A percentile compares a stretch with the other conserved stretches of the same genome.
Conservation (phyloP, 2,888 invertebrate genomes). For the Thereva nobilitata region DNA sequence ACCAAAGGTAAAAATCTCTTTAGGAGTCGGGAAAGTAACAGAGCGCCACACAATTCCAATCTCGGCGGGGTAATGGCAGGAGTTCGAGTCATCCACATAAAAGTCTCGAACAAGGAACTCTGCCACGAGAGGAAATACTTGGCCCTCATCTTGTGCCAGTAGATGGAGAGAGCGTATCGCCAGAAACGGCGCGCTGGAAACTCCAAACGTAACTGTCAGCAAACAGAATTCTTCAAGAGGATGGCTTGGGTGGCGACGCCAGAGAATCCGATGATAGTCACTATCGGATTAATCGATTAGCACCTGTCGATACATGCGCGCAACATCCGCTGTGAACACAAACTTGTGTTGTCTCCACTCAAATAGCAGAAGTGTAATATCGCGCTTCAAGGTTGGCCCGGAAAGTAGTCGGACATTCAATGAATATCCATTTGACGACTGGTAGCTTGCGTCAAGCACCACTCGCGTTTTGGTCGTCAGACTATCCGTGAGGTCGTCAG, state of each 20-base stretch:
- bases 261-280: conserved; percentile 14
- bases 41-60: too few species aligned
- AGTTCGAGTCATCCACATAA: too few species aligned
- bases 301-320: conserved; percentile 37
- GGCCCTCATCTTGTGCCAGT: too few species aligned
- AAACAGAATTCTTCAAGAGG: conserved; percentile 54
- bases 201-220: not conserved
- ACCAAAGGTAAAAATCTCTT: too few species aligned
- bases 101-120: conserved; percentile 40
- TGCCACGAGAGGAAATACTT: conserved; percentile 6
- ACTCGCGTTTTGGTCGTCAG: not conserved
- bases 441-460: not conserved
- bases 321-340: conserved; percentile 45
- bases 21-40: too few species aligned
- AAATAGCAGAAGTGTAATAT: conserved; percentile 20
- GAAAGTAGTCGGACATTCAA: not conserved
- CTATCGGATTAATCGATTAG: conserved; percentile 4
- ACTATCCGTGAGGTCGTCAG: not conserved
- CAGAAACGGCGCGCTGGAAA: too few species aligned
- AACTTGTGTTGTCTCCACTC: conserved; percentile 29
- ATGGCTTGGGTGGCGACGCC: conserved; percentile 20
- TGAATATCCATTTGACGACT: not conserved
- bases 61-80: too few species aligned
- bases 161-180: too few species aligned
- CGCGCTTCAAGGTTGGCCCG: conserved; percentile 34